Percentiles rank a stretch among this genome's conserved stretches.
Evolutionary conservation across 2,797 vertebrate species (phyloP).

Genomic region (Aeoliscus strigatus): DNA sequence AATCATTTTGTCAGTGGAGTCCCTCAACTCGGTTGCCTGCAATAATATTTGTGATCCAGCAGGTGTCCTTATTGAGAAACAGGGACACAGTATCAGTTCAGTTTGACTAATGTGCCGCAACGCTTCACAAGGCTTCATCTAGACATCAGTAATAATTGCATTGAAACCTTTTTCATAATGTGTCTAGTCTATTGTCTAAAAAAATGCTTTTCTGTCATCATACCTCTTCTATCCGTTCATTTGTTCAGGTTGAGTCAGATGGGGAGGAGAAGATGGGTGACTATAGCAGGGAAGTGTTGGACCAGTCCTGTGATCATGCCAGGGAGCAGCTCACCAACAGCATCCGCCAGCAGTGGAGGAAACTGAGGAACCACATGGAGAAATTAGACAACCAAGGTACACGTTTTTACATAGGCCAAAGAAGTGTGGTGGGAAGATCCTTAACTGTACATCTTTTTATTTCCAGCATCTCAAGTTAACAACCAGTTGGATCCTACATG

Average conservation of each 20-base stretch:
- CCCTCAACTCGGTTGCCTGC: too few relatives aligned
- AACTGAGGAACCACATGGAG: slow-evolving; percentile 89
- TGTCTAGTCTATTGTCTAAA: too few relatives aligned
- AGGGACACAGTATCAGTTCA: too few relatives aligned
- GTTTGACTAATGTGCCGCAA: too few relatives aligned
- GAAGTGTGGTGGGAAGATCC: not conserved
- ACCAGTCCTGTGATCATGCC: slow-evolving; percentile 89
- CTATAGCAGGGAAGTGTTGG: slow-evolving; percentile 82
- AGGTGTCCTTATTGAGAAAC: too few relatives aligned
- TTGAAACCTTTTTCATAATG: too few relatives aligned
- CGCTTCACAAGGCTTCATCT: too few relatives aligned
- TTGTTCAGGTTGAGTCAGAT: slow-evolving; percentile 78
- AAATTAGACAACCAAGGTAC: slow-evolving; percentile 91
- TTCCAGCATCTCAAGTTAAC: slow-evolving; percentile 79
- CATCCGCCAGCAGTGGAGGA: slow-evolving; percentile 96
- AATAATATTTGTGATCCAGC: too few relatives aligned
- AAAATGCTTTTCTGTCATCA: too few relatives aligned
- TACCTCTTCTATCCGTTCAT: slow-evolving; percentile 8
- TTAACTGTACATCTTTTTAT: slow-evolving; percentile 6
- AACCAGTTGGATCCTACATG: slow-evolving; percentile 63
- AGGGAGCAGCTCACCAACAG: slow-evolving; percentile 93
- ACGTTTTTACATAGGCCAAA: not conserved
- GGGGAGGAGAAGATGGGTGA: slow-evolving; percentile 81
- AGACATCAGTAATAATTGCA: too few relatives aligned
- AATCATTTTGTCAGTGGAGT: too few relatives aligned